Base-by-base conservation (phyloP, 2,797 vertebrate genomes). In the Tympanoctomys barrerae region DNA sequence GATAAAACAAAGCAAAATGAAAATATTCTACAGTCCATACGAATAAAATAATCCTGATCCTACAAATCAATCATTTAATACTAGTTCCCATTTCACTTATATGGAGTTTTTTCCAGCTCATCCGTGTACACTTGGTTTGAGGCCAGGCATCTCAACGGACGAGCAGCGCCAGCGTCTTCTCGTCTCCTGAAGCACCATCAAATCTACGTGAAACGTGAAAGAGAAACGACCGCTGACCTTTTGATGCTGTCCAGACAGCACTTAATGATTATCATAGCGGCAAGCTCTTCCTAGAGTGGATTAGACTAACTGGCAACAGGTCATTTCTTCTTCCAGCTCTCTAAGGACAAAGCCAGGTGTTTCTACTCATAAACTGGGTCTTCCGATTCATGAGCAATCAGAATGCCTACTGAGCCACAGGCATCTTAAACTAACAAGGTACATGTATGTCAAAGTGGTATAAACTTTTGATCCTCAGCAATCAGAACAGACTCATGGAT, bases 231-330 rank as follows among this genome's bases (percentile, higher is more conserved):
- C 97, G 98, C 98, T 98, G 98, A 97, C 97, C 97, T 97, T 97
- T 79, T 98, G 97, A 94, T 97, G 98, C 98, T 99, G 98, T 98
- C 98, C 98, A 98, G 99, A 98, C 90, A 98, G 97, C 98, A 98
- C 98, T 98, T 98, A 97, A 99, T 98, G 99, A 99, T 99, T 98
- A 99, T 98, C 98, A 98, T 85, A 98, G 98, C 98, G 97, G 98
- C 97, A 97, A 98, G 98, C 98, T 98, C 98, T 98, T 98, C 98
- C 98, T 97, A 96, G 98, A 97, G 97, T 95, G 97, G 98, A 99
- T 99, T 98, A 98, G 97, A 97, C 95, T 84, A 97, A 97, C 97
- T 97, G 97, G 97, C 98, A 97, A 97, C 97, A 98, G 98, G 98
- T 98, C 97, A 97, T 89, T 98, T 97, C 98, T 98, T 98, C 94